phyloP scores from a whole-genome alignment of 1,140 invertebrate species.

The Mya arenaria region DNA sequence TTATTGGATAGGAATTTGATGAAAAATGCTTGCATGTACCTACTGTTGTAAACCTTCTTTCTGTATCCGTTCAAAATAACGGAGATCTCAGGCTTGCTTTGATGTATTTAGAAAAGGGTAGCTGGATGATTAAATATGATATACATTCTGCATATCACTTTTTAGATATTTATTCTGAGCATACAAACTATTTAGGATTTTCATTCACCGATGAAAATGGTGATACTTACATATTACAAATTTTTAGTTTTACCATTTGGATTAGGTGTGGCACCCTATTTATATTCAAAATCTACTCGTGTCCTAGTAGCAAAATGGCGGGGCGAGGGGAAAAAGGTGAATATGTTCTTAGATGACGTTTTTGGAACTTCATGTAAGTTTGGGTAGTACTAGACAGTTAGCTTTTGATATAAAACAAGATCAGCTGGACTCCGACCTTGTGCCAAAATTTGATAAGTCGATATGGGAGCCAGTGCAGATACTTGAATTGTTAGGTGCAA shows the following conservation, averaged over 20 bases:
- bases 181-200: too few species aligned
- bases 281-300: constrained; percentile 38
- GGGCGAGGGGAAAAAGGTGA: constrained; percentile 28
- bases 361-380: constrained; percentile 15
- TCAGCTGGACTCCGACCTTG: constrained; percentile 9
- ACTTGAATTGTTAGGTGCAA: not conserved
- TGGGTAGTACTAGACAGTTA: not conserved
- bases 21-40: too few species aligned
- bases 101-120: too few species aligned
- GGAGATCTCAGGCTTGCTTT: too few species aligned
- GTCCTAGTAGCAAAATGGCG: constrained; percentile 36
- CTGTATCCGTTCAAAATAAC: too few species aligned
- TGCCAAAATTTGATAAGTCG: constrained; percentile 23
- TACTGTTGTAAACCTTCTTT: too few species aligned
- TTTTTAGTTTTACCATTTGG: constrained; percentile 47
- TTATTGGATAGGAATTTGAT: too few species aligned
- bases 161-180: too few species aligned
- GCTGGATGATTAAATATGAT: too few species aligned
- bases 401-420: not conserved
- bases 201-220: too few species aligned
- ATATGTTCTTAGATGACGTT: constrained; percentile 39
- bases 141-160: too few species aligned
- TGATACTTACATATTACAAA: too few species aligned
- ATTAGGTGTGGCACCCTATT: constrained; percentile 22
- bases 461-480: constrained; percentile 13